Evolutionary conservation across 2,113 vertebrate species (phyloP).

Genomic region (Vidua macroura): DNA sequence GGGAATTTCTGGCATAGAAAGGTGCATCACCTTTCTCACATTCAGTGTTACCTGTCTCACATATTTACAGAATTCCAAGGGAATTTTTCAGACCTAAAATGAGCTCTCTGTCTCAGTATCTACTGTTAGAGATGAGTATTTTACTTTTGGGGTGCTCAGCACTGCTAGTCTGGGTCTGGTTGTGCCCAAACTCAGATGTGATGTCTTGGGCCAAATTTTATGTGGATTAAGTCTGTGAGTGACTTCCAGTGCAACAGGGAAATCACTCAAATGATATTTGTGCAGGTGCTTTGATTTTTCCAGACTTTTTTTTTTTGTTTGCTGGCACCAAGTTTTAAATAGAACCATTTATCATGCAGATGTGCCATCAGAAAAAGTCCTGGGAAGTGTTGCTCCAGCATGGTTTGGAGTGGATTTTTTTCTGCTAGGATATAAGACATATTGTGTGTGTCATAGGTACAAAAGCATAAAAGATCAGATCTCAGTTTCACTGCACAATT

Average conservation of each 20-base stretch:
- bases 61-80: background rate
- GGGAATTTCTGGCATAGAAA: background rate
- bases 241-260: background rate
- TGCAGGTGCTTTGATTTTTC: background rate
- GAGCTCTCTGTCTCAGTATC: background rate
- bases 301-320: background rate
- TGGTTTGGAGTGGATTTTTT: background rate
- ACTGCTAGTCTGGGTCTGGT: background rate
- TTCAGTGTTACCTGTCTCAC: background rate
- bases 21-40: background rate
- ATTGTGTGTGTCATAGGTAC: background rate
- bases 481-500: background rate
- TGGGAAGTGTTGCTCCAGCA: background rate
- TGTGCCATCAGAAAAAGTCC: background rate
- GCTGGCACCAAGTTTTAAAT: background rate
- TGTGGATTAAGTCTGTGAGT: background rate
- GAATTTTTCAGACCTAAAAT: background rate
- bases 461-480: background rate
- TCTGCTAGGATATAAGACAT: background rate
- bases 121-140: background rate
- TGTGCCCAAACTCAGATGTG: background rate
- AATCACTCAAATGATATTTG: rapidly evolving
- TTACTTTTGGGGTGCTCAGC: background rate
- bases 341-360: background rate
- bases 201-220: background rate